Percentiles rank a stretch among this genome's conserved stretches.
Evolutionary conservation across 2,113 vertebrate genomes (phyloP).

Genomic region (Cebidichthys violaceus): DNA sequence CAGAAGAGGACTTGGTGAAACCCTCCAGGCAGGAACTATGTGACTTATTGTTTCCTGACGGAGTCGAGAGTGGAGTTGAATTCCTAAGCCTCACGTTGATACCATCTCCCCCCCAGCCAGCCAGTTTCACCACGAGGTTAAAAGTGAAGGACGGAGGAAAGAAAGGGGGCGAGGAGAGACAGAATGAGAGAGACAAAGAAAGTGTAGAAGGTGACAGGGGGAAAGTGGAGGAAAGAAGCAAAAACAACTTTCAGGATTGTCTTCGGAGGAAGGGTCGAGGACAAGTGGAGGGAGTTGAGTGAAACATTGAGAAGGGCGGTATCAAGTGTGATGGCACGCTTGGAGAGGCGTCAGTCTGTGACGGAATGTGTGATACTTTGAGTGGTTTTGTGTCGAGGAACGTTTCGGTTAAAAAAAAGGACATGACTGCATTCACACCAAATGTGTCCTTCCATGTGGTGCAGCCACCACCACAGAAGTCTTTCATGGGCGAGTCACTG

Average conservation of each 20-base stretch:
- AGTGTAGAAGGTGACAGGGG: neutral
- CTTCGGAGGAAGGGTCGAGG: neutral
- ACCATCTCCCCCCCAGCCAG: conserved; percentile 25
- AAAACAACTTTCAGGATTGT: neutral
- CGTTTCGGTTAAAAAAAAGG: conserved; percentile 15
- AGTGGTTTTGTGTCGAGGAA: neutral
- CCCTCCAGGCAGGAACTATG: conserved; percentile 32
- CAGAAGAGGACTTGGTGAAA: neutral
- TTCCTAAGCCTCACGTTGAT: conserved; percentile 49
- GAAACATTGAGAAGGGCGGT: neutral
- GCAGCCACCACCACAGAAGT: neutral
- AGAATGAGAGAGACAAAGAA: neutral
- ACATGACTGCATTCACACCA: neutral
- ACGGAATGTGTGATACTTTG: neutral
- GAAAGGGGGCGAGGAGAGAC: neutral
- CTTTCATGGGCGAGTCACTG: conserved; percentile 11
- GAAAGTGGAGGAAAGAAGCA: neutral
- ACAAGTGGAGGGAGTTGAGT: neutral
- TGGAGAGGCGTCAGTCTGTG: neutral
- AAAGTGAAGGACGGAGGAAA: conserved; percentile 28
- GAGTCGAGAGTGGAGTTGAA: conserved; percentile 40
- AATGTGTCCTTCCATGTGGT: conserved; percentile 29
- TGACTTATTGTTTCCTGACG: conserved; percentile 33
- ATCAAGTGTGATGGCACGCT: neutral
- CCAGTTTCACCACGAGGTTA: conserved; percentile 42